Evolutionary conservation across 2,888 invertebrate species (phyloP), one percentile per base, ranked within the genome.

Genomic region (Chrysodeixis includens): DNA sequence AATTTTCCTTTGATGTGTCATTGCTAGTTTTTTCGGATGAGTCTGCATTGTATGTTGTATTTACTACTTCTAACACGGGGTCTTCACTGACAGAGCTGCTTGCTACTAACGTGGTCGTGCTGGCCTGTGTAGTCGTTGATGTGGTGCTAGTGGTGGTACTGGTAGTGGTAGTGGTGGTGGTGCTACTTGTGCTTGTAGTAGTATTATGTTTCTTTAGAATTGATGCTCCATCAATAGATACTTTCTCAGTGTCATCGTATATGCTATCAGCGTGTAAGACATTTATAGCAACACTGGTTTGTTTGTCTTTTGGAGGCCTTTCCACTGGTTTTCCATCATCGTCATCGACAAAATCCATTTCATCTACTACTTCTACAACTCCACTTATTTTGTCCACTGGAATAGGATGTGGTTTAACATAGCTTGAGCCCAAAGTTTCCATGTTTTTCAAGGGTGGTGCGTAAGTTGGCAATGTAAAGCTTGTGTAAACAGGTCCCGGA

Each of bases 381-480:
- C 91, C 88, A 82, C 95, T 91, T 69, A 97, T 96, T 92, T 96
- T 96, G 83, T 96, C 96, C 10, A 97, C 96, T 0, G 97, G 97
- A 72, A 97, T 91, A 8, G 97, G 97, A 88, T 97, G 97, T 10
- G 97, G 96, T 83, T 96, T 96, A 0, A 96, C 95, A 68, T 96
- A 95, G 44, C 95, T 95, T 0, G 95, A 94, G 1, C 97, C 97
- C 65, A 97, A 90, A 18, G 95, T 95, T 87, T 97, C 96, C 83
- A 96, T 96, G 78, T 96, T 96, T 75, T 96, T 95, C 8, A 95
- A 88, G 49, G 96, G 96, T 1, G 96, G 96, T 66, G 96, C 95
- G 85, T 96, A 96, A 1, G 96, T 96, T 0, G 97, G 97, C 84
- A 96, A 94, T 20, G 96, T 97, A 83, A 97, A 97, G 85, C 96